These are phyloP conservation scores for Falco biarmicus DNA, from an alignment of 2,797 vertebrate genomes.

Conservation along the genomic window DNA sequence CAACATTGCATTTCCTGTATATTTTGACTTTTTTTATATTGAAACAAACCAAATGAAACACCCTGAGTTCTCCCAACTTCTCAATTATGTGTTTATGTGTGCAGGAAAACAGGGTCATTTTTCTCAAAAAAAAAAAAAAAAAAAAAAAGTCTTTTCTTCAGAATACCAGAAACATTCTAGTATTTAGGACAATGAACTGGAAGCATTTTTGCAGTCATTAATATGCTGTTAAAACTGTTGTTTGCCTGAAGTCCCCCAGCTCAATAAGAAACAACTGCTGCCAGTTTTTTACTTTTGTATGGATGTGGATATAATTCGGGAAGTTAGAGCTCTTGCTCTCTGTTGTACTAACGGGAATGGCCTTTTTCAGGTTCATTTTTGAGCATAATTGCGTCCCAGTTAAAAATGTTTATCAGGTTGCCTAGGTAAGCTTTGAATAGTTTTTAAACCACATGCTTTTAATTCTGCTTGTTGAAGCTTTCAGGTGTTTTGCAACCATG, in stretches of 20 bases:
- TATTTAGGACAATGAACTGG: not conserved
- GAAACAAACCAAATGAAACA: accelerated
- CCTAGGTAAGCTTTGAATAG: not conserved
- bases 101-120: not conserved
- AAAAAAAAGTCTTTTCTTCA: not conserved
- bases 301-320: not conserved
- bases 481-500: not conserved
- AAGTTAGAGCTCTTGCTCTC: not conserved
- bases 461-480: not conserved
- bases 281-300: not conserved
- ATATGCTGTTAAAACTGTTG: not conserved
- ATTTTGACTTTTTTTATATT: not conserved
- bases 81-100: not conserved
- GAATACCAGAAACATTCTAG: not conserved
- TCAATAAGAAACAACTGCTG: not conserved
- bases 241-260: not conserved
- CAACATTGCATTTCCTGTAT: not conserved
- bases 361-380: not conserved
- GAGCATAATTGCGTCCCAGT: not conserved
- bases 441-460: not conserved
- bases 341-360: not conserved
- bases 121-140: not conserved
- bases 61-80: not conserved
- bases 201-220: not conserved
- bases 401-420: not conserved